phyloP scores from a whole-genome alignment of 2,888 invertebrate species.

The Parnassius smintheus region DNA sequence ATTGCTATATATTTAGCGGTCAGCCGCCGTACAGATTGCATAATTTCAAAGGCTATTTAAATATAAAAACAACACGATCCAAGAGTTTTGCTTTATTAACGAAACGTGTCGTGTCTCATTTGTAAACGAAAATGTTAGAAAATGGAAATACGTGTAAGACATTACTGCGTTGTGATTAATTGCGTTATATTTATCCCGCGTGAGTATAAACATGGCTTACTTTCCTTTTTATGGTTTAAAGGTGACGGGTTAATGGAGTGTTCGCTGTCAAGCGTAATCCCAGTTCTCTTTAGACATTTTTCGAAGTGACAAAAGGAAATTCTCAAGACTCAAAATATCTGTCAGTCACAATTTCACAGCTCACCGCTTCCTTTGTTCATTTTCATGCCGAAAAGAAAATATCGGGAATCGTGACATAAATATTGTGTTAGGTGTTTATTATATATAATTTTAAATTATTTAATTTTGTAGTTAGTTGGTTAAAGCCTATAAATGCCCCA shows the following conservation, averaged over 20 bases:
- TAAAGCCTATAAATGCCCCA: too few relatives aligned
- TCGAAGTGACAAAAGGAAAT: too few relatives aligned
- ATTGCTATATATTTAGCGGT: too few relatives aligned
- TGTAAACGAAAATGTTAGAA: constrained; percentile 62
- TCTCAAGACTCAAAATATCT: constrained; percentile 5
- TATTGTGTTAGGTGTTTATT: neutral
- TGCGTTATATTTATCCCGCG: constrained; percentile 49
- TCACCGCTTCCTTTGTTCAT: constrained; percentile 23
- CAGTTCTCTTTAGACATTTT: constrained; percentile 10
- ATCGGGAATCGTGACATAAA: constrained; percentile 9
- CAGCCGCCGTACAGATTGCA: constrained; percentile 10
- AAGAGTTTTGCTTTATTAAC: constrained; percentile 40
- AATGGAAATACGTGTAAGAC: constrained; percentile 64
- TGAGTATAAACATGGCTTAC: constrained; percentile 34
- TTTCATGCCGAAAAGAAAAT: constrained; percentile 19
- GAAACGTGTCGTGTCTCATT: constrained; percentile 32
- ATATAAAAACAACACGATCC: constrained; percentile 41
- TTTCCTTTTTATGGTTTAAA: constrained; percentile 18
- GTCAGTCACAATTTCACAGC: constrained; percentile 27
- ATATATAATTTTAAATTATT: too few relatives aligned
- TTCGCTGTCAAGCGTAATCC: constrained; percentile 25
- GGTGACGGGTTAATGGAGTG: constrained; percentile 27
- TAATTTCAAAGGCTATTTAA: constrained; percentile 38
- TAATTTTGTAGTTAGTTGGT: too few relatives aligned
- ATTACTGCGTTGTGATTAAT: constrained; percentile 53